These are phyloP conservation scores for Stenodema calcarata DNA, from an alignment of 2,888 invertebrate species.

Conservation along the genomic window DNA sequence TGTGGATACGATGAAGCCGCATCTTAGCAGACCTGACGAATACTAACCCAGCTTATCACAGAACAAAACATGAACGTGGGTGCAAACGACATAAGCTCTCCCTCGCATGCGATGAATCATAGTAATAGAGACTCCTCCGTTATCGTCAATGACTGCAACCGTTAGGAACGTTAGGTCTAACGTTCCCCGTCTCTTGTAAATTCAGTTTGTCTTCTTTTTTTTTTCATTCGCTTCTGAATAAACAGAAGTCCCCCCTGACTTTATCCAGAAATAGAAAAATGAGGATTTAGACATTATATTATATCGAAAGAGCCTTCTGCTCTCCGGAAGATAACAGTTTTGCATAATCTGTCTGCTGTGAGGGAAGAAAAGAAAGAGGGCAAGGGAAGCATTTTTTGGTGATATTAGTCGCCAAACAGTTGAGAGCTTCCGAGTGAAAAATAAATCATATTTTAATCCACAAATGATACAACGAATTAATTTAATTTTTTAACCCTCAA, in stretches of 20 bases:
- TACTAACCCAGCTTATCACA: background rate
- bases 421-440: background rate
- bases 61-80: background rate
- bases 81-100: background rate
- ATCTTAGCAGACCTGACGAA: no score
- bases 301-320: conserved; percentile 15
- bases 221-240: background rate
- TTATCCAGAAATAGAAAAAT: background rate
- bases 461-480: background rate
- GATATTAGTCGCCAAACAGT: background rate
- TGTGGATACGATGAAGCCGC: no score
- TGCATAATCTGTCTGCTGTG: conserved; percentile 9
- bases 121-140: background rate
- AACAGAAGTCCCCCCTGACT: background rate
- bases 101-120: background rate
- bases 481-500: background rate
- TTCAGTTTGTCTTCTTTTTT: background rate
- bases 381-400: background rate
- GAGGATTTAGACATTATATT: background rate
- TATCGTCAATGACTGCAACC: no score
- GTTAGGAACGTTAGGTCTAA: no score
- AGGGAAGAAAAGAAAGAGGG: background rate
- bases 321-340: conserved; percentile 12
- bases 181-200: background rate
- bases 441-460: background rate